Evolutionary conservation across 2,113 vertebrate species (phyloP), one percentile per base, ranked within the genome.

Genomic region (Daubentonia madagascariensis): DNA sequence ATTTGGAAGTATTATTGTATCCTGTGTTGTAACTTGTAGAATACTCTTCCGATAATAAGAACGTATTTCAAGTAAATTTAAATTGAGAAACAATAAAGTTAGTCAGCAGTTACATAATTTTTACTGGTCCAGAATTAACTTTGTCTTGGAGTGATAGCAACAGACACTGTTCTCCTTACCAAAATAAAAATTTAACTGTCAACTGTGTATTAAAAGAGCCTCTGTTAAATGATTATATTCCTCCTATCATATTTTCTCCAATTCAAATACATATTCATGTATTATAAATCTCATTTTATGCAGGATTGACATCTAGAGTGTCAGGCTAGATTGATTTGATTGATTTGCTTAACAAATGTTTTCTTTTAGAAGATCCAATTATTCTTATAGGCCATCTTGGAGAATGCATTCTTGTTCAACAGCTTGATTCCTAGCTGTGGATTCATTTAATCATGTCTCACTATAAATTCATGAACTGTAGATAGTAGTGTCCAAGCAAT

Each of bases 281-380:
- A 90, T 90, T 85, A 94, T 98, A 97, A 97, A 97, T 98, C 96
- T 95, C 85, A 96, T 97, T 97, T 98, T 97, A 96, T 98, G 84
- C 81, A 83, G 95, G 45, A 89, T 94, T 91, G 95, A 94, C 94
- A 97, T 80, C 85, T 78, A 90, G 85, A 95, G 83, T 97, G 97
- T 97, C 97, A 97, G 73, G 83, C 65, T 86, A 96, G 98, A 97
- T 97, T 94, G 92, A 96, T 97, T 97, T 97, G 97, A 98, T 97
- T 97, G 98, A 98, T 98, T 96, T 95, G 94, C 88, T 98, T 98
- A 98, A 96, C 97, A 95, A 96, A 97, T 97, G 97, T 98, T 97
- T 98, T 98, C 96, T 97, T 98, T 95, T 91, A 95, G 86, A 92
- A 97, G 87, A 96, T 98, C 98, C 94, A 97, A 86, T 98, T 98